Evolutionary conservation across 2,113 vertebrate species (phyloP).

Genomic region (Macheiramphus alcinus): DNA sequence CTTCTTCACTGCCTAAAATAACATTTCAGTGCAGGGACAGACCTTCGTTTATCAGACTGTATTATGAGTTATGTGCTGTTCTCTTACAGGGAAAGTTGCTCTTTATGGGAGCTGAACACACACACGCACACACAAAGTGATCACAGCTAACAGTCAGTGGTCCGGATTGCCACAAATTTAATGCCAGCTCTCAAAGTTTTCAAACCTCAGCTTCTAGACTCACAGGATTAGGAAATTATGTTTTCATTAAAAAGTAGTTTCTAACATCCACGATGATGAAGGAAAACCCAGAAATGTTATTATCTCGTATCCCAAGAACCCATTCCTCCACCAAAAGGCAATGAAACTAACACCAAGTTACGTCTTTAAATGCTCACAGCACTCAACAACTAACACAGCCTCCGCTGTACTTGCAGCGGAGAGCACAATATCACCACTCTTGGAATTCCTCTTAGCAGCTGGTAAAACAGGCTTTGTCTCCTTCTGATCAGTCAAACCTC

Average conservation of each 20-base stretch:
- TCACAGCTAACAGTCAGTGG: not conserved
- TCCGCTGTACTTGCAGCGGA: not conserved
- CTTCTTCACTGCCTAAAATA: not conserved
- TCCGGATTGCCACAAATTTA: not conserved
- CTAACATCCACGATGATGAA: not conserved
- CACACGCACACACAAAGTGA: not conserved
- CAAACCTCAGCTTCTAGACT: not conserved
- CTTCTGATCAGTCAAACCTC: not conserved
- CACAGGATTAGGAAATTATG: not conserved
- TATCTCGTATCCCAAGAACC: not conserved
- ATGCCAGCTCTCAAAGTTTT: not conserved
- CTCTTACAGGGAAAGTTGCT: not conserved
- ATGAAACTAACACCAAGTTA: not conserved
- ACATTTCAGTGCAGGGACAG: not conserved
- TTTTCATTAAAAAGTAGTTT: not conserved
- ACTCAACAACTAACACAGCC: not conserved
- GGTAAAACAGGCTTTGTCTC: not conserved
- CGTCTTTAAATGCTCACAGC: not conserved
- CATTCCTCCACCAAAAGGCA: not conserved
- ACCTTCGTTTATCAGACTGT: not conserved
- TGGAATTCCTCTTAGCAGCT: not conserved
- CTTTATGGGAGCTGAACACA: not conserved
- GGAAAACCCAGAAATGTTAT: not conserved
- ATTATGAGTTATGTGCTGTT: rapidly evolving
- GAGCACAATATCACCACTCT: not conserved